Evolutionary conservation across 1,140 invertebrate species (phyloP).

Genomic region (Sesamia nonagrioides): DNA sequence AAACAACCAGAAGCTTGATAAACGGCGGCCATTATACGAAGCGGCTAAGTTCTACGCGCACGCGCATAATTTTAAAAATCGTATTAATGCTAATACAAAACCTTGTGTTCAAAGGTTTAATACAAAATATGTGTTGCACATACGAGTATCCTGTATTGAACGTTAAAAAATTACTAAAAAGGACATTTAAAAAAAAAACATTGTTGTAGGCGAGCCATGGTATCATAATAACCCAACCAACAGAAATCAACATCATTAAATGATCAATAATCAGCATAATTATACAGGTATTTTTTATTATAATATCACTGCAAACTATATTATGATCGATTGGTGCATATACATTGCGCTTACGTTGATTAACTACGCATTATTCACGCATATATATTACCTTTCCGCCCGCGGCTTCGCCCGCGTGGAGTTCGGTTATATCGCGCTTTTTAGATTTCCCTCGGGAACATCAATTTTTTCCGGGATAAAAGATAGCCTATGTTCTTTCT

Average conservation of each 20-base stretch:
- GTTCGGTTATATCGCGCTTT: too few species aligned
- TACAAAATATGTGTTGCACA: background rate
- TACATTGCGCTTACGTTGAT: conserved; percentile 12
- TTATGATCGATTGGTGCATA: background rate
- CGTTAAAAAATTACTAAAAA: background rate
- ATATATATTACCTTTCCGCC: too few species aligned
- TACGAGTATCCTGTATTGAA: background rate
- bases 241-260: too few species aligned
- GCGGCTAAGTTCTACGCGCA: background rate
- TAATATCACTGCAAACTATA: background rate
- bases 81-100: background rate
- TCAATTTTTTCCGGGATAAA: too few species aligned
- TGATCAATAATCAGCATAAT: too few species aligned
- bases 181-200: too few species aligned
- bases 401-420: too few species aligned
- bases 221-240: background rate
- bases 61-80: conserved; percentile 6
- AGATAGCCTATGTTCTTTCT: too few species aligned
- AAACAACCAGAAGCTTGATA: background rate
- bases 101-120: background rate
- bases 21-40: conserved; percentile 7
- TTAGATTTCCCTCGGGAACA: too few species aligned
- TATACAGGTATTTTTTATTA: too few species aligned
- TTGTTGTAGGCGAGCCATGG: too few species aligned
- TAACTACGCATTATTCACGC: conserved; percentile 42